These are phyloP conservation scores for Corythornis leucogaster DNA, from an alignment of 2,797 vertebrate species.

Conservation along the genomic window DNA sequence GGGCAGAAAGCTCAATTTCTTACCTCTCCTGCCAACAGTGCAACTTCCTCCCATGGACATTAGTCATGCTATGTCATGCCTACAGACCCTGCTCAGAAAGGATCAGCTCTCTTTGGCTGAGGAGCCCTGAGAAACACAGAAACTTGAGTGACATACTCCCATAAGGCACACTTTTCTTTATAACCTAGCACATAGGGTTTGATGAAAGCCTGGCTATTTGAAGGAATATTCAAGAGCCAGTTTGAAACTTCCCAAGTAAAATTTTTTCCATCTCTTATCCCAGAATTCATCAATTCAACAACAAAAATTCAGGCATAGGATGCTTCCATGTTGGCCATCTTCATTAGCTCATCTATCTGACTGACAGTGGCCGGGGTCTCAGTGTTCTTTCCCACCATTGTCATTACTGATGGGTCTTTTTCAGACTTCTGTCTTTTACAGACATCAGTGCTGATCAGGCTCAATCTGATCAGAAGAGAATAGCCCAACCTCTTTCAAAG, in stretches of 20 bases:
- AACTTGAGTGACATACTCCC: neutral
- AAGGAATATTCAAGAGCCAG: accelerated
- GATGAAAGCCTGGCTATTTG: neutral
- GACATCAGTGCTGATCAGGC: neutral
- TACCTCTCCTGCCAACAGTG: neutral
- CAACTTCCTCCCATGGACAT: neutral
- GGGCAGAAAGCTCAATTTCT: neutral
- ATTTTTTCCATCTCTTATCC: neutral
- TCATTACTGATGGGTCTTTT: neutral
- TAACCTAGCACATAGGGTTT: neutral
- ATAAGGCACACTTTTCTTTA: neutral
- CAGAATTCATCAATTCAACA: neutral
- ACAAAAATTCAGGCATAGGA: neutral
- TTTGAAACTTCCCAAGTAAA: neutral
- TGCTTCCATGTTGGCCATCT: neutral
- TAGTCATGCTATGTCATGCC: neutral
- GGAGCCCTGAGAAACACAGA: neutral
- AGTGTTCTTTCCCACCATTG: neutral
- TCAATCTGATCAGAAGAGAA: neutral
- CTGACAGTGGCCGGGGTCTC: neutral
- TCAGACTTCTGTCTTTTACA: neutral
- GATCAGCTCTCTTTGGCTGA: neutral
- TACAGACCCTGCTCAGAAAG: neutral
- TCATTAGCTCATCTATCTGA: neutral
- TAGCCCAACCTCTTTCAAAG: neutral